Base-by-base conservation (phyloP, 2,888 invertebrate species). In the Volucella zonaria region DNA sequence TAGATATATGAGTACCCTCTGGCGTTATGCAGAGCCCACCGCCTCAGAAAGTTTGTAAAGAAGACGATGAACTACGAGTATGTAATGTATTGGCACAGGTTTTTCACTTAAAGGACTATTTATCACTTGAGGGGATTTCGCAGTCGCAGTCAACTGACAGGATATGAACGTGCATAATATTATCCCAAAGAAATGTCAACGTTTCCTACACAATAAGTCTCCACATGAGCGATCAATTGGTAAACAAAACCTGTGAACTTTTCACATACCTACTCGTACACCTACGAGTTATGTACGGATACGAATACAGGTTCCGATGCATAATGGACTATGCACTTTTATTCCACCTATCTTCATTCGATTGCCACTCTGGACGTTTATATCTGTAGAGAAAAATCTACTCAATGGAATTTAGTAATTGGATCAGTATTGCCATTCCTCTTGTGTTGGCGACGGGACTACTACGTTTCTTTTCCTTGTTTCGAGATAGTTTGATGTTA, bases 191-290 rank as follows among this genome's bases (percentile, higher is more conserved):
- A 58, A 68, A 64, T 74, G 45, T 58, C 45, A 78, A 54, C 68
- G 49, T 64, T 68, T 64, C 76, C 62, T 58, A 31, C 64, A 56
- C 56, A 74, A 74, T 68, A 67, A 58, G 49, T 74, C 68, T 31
- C n/a, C 58, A 75, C 68, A 75, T 52, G 47, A 70, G 56, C 52
- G 81, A 81, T 76, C 76, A 81, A 76, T 59, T 81, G 81, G 40
- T 59, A 76, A 80, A 68, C 68, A 47, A 74, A 80, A 12, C 10
- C 43, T 40, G n/a, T 40, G 40, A 10, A 18, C n/a, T 18, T 56
- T 67, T 51, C 58, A 45, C 38, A 49, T 61, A 47, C n/a, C n/a
- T n/a, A n/a, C 18, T 23, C 49, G 66, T 54, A 71, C 61, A 47
- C 49, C 43, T 62, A 61, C 23, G 67, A 73, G 61, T 42, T 52